Percentiles rank a stretch among this genome's conserved stretches.
Evolutionary conservation across 1,140 invertebrate genomes (phyloP).

Genomic region (Nylanderia fulva): DNA sequence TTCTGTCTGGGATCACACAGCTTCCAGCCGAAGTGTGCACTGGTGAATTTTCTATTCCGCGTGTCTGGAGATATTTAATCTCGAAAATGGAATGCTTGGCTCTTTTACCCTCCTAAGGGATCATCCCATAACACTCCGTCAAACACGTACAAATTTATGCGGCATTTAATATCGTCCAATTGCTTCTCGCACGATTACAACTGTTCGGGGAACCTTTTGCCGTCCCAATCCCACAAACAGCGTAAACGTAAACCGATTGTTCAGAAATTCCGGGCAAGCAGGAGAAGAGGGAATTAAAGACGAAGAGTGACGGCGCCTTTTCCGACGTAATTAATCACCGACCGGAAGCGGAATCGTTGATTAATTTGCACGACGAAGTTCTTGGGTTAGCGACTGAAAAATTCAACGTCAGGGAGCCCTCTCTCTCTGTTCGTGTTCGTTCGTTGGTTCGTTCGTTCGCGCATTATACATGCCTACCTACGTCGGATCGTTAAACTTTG

Average conservation of each 20-base stretch:
- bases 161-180: not conserved
- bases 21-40: no score
- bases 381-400: constrained; percentile 50
- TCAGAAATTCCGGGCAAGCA: not conserved
- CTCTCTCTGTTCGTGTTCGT: constrained; percentile 4
- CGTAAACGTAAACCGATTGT: not conserved
- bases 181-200: not conserved
- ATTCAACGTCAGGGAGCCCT: constrained; percentile 48
- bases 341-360: constrained; percentile 48
- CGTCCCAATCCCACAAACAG: not conserved
- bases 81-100: constrained; percentile 61
- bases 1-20: no score
- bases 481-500: constrained; percentile 58
- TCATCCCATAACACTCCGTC: not conserved
- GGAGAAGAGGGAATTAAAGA: not conserved
- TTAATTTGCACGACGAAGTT: constrained; percentile 41
- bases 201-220: not conserved
- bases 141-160: constrained; percentile 17
- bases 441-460: constrained; percentile 10
- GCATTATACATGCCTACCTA: constrained; percentile 1
- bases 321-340: constrained; percentile 59
- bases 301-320: not conserved
- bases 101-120: not conserved
- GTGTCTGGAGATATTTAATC: constrained; percentile 52
- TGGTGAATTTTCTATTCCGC: constrained; percentile 12